Conservation (phyloP, 2,888 invertebrate species). For the Macrophya alboannulata region DNA sequence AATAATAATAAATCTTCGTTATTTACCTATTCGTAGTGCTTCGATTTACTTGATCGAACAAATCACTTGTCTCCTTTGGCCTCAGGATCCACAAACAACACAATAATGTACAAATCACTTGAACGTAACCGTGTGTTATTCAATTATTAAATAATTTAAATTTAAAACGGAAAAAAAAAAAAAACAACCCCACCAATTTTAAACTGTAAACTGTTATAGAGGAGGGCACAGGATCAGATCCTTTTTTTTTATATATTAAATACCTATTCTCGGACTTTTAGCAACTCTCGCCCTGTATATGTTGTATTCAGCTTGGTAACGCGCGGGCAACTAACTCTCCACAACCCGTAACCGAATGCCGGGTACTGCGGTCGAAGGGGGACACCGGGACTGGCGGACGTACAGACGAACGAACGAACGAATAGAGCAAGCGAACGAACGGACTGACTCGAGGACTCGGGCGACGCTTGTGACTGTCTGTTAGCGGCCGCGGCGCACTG, state of each 20-base stretch:
- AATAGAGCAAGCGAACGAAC: background rate
- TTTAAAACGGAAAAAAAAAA: background rate
- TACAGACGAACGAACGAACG: slow-evolving; percentile 1
- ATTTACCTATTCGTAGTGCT: background rate
- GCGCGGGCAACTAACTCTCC: slow-evolving; percentile 75
- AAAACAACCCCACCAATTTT: background rate
- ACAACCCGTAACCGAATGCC: slow-evolving; percentile 59
- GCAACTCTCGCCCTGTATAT: slow-evolving; percentile 61
- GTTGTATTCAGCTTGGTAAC: slow-evolving; percentile 75
- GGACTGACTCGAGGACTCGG: background rate
- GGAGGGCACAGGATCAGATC: background rate
- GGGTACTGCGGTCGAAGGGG: slow-evolving; percentile 35
- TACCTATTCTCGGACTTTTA: background rate
- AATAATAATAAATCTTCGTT: background rate
- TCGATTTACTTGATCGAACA: background rate
- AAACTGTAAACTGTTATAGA: background rate
- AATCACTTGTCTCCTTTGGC: slow-evolving; percentile 21
- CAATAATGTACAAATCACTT: background rate
- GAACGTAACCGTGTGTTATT: background rate
- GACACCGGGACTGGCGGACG: slow-evolving; percentile 18
- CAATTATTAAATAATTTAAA: background rate
- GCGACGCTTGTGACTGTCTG: slow-evolving; percentile 25
- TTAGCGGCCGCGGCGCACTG: background rate
- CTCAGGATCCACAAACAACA: background rate
- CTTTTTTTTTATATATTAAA: slow-evolving; percentile 1